These are phyloP conservation scores for Octodonta nipae DNA, from an alignment of 2,888 invertebrate genomes.

Conservation along the genomic window DNA sequence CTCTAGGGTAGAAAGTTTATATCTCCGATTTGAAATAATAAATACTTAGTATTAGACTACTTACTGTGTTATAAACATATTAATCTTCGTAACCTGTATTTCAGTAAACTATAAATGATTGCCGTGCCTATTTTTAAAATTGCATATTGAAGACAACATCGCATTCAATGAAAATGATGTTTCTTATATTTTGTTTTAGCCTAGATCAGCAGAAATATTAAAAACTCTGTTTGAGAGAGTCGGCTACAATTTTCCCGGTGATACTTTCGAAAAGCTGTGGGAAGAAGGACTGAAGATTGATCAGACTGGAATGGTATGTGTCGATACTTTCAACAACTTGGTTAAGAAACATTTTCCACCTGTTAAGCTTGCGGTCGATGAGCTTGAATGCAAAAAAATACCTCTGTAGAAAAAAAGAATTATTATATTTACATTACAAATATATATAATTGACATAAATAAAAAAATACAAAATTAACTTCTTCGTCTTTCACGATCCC, in stretches of 20 bases:
- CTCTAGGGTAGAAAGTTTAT: no score
- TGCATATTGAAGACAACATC: background rate
- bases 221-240: slow-evolving; percentile 40
- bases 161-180: slow-evolving; percentile 3
- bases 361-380: slow-evolving; percentile 17
- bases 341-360: slow-evolving; percentile 21
- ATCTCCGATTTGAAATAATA: no score
- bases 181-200: slow-evolving; percentile 22
- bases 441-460: no score
- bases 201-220: slow-evolving; percentile 27
- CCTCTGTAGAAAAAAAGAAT: background rate
- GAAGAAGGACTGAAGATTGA: slow-evolving; percentile 39
- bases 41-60: no score
- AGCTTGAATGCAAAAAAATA: slow-evolving; percentile 14
- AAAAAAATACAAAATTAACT: background rate
- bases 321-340: slow-evolving; percentile 38
- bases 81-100: no score
- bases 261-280: slow-evolving; percentile 40
- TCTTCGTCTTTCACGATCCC: slow-evolving; percentile 9
- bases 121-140: no score
- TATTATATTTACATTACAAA: no score
- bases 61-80: no score
- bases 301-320: slow-evolving; percentile 41
- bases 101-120: no score
- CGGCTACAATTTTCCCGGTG: slow-evolving; percentile 39